phyloP scores from a whole-genome alignment of 2,113 vertebrate genomes.

The Barbus barbus region DNA sequence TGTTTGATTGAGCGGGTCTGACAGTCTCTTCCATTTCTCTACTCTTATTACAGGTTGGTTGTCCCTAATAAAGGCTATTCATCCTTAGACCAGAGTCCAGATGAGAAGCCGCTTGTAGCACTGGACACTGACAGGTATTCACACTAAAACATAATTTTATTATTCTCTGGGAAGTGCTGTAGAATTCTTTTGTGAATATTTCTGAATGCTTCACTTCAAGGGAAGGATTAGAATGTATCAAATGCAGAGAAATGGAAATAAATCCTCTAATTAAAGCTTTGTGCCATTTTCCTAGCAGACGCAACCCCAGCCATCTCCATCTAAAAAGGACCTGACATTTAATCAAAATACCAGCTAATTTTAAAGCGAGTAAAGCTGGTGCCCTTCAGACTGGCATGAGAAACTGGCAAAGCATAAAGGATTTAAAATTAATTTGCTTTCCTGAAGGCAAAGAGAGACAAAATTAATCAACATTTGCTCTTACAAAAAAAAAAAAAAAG shows the following conservation, averaged over 20 bases:
- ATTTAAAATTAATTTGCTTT: background rate
- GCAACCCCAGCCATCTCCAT: background rate
- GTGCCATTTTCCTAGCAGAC: background rate
- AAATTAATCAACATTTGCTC: background rate
- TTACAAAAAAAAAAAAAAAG: background rate
- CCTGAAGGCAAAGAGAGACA: background rate
- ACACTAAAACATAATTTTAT: background rate
- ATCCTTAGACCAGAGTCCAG: conserved; percentile 95
- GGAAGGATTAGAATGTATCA: background rate
- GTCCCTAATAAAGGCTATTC: conserved; percentile 99
- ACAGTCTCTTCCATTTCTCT: background rate
- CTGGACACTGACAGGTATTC: conserved; percentile 96
- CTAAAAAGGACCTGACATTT: conserved; percentile 5
- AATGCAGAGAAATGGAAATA: background rate
- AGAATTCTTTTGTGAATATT: background rate
- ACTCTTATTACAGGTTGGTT: conserved; percentile 80
- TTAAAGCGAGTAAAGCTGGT: background rate
- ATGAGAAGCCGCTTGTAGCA: conserved; percentile 96
- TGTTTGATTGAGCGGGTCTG: background rate
- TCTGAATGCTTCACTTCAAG: background rate
- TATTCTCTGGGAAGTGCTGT: background rate
- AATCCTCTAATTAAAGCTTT: background rate
- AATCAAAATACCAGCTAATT: conserved; percentile 11
- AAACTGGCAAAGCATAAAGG: conserved; percentile 27
- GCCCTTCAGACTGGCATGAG: background rate